Evolutionary conservation across 2,113 vertebrate genomes (phyloP).

Genomic region (Microtus oregoni): DNA sequence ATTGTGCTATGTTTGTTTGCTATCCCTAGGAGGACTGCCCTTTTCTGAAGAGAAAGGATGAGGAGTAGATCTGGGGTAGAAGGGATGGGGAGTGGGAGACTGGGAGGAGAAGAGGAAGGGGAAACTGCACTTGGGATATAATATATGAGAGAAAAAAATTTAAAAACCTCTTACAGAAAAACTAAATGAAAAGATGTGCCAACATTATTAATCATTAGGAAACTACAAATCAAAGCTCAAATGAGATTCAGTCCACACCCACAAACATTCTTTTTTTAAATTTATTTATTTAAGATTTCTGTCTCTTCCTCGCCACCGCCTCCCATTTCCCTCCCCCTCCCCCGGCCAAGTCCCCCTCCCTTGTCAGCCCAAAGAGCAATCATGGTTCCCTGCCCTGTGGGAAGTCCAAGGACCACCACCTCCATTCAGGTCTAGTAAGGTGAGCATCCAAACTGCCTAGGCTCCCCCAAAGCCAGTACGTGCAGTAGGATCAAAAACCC

Average conservation of each 20-base stretch:
- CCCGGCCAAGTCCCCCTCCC: no score
- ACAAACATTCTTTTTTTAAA: neutral
- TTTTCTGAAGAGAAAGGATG: neutral
- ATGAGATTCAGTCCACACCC: neutral
- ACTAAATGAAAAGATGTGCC: neutral
- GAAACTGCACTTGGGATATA: neutral
- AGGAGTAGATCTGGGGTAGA: neutral
- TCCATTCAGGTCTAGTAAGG: no score
- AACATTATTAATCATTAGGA: neutral
- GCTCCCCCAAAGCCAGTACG: no score
- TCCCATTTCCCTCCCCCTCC: no score
- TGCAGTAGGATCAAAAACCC: no score
- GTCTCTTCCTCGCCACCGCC: no score
- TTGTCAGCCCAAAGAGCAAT: no score
- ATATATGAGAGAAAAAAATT: neutral
- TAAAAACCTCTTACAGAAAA: neutral
- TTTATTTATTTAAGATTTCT: no score
- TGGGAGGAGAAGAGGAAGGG: neutral
- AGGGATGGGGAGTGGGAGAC: neutral
- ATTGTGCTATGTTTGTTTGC: neutral
- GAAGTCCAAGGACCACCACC: no score
- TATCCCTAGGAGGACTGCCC: neutral
- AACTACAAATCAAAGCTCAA: constrained; percentile 24
- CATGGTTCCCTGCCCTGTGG: no score
- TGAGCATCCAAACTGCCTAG: no score